These are phyloP conservation scores for Cygnus atratus DNA, from an alignment of 2,113 vertebrate species.

Conservation along the genomic window DNA sequence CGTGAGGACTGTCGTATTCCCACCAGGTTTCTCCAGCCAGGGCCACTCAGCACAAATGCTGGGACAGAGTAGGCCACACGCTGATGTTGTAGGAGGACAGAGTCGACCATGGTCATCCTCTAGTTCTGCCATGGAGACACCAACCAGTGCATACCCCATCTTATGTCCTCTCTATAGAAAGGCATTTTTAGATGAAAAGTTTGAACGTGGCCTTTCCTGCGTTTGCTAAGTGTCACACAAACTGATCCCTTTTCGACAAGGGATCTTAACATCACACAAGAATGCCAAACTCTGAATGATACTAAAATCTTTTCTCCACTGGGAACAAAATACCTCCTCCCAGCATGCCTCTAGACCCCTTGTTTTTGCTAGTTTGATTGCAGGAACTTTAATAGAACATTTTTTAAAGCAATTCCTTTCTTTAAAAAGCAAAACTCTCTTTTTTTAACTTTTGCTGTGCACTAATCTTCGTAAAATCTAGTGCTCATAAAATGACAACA, in stretches of 20 bases:
- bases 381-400: constrained; percentile 15
- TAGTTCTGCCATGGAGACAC: not conserved
- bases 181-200: not conserved
- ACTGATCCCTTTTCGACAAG: not conserved
- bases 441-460: constrained; percentile 25
- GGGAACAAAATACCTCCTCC: not conserved
- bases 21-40: not conserved
- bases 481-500: constrained; percentile 3
- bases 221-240: not conserved
- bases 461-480: constrained; percentile 46
- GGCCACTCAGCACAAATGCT: not conserved
- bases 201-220: not conserved
- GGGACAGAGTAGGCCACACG: not conserved
- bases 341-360: not conserved
- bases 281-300: not conserved
- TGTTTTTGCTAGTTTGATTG: constrained; percentile 26
- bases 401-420: constrained; percentile 4
- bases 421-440: constrained; percentile 32
- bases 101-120: not conserved
- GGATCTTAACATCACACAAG: not conserved
- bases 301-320: not conserved
- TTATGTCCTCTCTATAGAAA: not conserved
- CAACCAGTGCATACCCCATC: not conserved
- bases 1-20: not conserved
- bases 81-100: not conserved